Evolutionary conservation across 2,797 vertebrate genomes (phyloP).

Genomic region (Ateles fusciceps): DNA sequence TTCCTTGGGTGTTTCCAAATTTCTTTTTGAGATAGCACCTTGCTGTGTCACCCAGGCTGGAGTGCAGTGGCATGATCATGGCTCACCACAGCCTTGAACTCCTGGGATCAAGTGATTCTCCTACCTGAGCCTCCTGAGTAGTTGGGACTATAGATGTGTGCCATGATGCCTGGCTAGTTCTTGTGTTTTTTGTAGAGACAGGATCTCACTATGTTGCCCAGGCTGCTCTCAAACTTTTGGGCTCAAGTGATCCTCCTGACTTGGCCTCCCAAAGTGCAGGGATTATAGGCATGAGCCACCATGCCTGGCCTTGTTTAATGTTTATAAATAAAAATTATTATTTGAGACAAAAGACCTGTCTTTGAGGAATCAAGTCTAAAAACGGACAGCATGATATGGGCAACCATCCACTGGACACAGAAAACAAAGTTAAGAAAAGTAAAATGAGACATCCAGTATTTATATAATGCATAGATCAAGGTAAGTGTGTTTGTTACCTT

Average conservation of each 20-base stretch:
- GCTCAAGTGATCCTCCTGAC: not conserved
- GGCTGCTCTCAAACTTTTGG: not conserved
- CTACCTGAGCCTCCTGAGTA: not conserved
- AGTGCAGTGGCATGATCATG: not conserved
- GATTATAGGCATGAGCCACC: not conserved
- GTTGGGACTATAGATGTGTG: not conserved
- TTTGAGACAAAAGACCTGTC: conserved; percentile 24
- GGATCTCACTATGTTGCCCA: not conserved
- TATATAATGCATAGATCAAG: conserved; percentile 20
- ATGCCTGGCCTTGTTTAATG: not conserved
- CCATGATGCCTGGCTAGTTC: not conserved
- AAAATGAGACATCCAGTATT: not conserved
- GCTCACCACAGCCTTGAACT: not conserved
- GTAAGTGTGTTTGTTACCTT: conserved; percentile 18
- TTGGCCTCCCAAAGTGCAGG: not conserved
- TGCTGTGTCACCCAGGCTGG: not conserved
- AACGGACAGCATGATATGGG: not conserved
- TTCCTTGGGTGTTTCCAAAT: not conserved
- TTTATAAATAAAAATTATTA: conserved; percentile 40
- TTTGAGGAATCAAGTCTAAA: conserved; percentile 48
- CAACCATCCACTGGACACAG: not conserved
- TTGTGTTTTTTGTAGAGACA: not conserved
- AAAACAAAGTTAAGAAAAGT: not conserved
- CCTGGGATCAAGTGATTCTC: not conserved
- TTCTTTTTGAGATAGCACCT: not conserved